A percentile compares a stretch with the other conserved stretches of the same genome.
Conservation (phyloP, 2,797 vertebrate genomes). For the Myotis findleyi region DNA sequence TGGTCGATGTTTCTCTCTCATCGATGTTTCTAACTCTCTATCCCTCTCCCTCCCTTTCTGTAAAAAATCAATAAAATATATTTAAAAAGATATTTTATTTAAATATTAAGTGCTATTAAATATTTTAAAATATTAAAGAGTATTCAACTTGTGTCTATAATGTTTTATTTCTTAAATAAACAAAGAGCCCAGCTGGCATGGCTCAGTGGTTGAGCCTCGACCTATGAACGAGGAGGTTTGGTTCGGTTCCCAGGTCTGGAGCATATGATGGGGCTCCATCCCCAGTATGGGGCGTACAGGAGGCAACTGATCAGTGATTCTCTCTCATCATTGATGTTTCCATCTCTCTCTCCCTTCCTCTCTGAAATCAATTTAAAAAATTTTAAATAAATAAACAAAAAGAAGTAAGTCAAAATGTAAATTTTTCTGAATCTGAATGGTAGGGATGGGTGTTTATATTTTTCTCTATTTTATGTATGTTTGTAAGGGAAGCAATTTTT, state of each 20-base stretch:
- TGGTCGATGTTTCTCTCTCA: no score
- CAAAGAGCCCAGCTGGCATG: not conserved
- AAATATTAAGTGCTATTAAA: not conserved
- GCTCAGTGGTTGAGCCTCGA: no score
- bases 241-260: not conserved
- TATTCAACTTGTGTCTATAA: not conserved
- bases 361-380: not conserved
- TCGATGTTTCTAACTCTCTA: no score
- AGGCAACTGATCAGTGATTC: not conserved
- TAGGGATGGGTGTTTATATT: not conserved
- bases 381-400: not conserved
- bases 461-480: not conserved
- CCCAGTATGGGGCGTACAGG: not conserved
- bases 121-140: not conserved
- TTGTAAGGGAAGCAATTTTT: not conserved
- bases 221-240: no score
- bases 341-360: not conserved
- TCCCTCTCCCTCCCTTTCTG: no score
- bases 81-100: not conserved
- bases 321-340: not conserved
- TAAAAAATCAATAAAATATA: no score
- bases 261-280: not conserved
- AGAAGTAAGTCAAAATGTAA: not conserved
- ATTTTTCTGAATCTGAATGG: constrained; percentile 20
- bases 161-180: constrained; percentile 2